phyloP scores from a whole-genome alignment of 2,797 vertebrate species.

The Syndactyla subalaris region DNA sequence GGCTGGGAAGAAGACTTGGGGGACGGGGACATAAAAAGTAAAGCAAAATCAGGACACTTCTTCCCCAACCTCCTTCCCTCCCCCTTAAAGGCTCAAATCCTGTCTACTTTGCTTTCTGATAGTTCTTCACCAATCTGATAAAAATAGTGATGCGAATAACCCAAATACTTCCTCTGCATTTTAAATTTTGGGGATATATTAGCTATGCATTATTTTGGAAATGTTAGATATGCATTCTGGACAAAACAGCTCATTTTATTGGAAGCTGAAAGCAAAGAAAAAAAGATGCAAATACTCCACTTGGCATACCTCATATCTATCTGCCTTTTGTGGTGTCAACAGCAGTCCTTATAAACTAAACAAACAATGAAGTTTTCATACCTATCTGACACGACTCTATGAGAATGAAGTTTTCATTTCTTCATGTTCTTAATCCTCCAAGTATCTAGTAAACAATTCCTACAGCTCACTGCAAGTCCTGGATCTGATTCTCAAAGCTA shows the following conservation, averaged over 20 bases:
- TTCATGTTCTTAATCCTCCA: neutral
- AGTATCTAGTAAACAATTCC: neutral
- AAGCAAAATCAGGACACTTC: neutral
- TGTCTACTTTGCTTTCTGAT: neutral
- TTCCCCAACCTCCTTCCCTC: neutral
- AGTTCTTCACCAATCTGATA: neutral
- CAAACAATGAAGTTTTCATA: neutral
- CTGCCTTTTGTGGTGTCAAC: neutral
- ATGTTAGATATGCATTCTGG: neutral
- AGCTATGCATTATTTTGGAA: neutral
- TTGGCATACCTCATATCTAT: neutral
- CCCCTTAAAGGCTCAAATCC: neutral
- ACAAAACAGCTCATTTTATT: neutral
- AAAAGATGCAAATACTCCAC: neutral
- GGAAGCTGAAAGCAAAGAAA: neutral
- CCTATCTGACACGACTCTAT: neutral
- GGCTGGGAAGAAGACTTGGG: neutral
- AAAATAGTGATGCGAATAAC: neutral
- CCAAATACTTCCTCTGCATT: neutral
- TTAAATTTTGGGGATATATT: neutral
- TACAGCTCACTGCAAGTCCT: neutral
- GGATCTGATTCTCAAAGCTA: neutral
- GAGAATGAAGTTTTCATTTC: neutral
- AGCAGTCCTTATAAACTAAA: neutral
- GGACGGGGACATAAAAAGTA: neutral